Base-by-base conservation (phyloP, 2,888 invertebrate species). In the Barypeithes pellucidus region DNA sequence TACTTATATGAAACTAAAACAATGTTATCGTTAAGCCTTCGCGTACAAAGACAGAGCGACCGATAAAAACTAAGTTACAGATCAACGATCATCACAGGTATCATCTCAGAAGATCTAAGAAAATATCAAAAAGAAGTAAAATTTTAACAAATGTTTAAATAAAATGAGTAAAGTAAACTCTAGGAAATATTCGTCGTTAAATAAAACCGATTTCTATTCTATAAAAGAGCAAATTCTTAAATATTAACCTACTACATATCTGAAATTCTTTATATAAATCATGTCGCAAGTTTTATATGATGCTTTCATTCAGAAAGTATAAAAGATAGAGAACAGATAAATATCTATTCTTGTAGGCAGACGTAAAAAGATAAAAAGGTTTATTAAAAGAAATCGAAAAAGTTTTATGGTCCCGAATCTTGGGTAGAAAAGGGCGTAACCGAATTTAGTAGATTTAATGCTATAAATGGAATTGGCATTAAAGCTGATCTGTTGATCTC, bases 341-440 rank as follows among this genome's bases (percentile, higher is more conserved):
- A 57, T 57, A 36, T 24, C 54, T 57, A 33, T 57, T 33, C 54
- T 57, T 57, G 33, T 16, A 33, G 11, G 33, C n/a, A 43, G 43
- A 43, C 54, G 24, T 33, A 57, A 57, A 33, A 11, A 33, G 54
- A 57, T 57, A 57, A 57, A 57, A 57, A 33, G 54, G 33, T 57
- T 57, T 57, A 57, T 57, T 33, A 57, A 54, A 57, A 57, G 54
- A 57, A 57, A 57, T 57, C 54, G 54, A 57, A 57, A 57, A 33
- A 33, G 33, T 57, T 57, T 57, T 57, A 57, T 57, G 33, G 33
- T 8, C 3, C 54, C 11, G 33, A 33, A 33, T 33, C 54, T 33
- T 57, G 33, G 29, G 54, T 57, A 57, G 33, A 5, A 33, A 57
- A 16, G 33, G 54, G 54, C 54, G 54, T 57, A 57, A 29, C 54